Base-by-base conservation (phyloP, 2,113 vertebrate species). In the Sitta europaea region DNA sequence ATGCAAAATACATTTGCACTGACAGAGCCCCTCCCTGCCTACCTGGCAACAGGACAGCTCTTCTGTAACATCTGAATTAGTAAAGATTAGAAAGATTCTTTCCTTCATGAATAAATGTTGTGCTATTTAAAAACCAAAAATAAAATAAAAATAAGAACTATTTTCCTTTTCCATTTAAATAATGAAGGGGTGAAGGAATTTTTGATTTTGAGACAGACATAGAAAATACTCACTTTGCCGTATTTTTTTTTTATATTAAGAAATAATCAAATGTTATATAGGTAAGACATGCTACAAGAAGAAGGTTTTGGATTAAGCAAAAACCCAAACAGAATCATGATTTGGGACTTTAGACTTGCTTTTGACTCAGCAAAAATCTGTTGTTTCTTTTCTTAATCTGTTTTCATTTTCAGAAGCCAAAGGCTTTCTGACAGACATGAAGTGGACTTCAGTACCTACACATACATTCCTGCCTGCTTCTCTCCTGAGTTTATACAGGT, bases 1-100 rank as follows among this genome's bases (percentile, higher is more conserved):
- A 94, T 94, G 86, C 19, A 91, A 96, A 97, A 88, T 63, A 11
- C 51, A 59, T 88, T 95, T 92, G 12, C 22, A 31, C 20, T 73
- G 90, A 91, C 12, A 71, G 36, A 81, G 28, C 23, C 43, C 57
- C 45, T 93, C 35, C 23, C 54, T 94, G 51, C 28, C 36, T 87
- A 90, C 45, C 42, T 92, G 67, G 33, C 33, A 90, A 51, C 48
- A 70, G 12, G 61, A 63, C 13, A 12, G 45, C 63, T 55, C 43
- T 53, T 80, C n/a, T 58, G 53, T 50, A 86, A 43, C 20, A 79
- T 58, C 58, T 90, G 47, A 43, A 84, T 87, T 87, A 88, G 63
- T 61, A 95, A 93, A 40, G 40, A 40, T 40, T 66, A 83, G 14
- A 82, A 94, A 62, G 15, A 28, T 57, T 91, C 27, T 47, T 82